phyloP scores from a whole-genome alignment of 2,113 vertebrate species.

The Caretta caretta region DNA sequence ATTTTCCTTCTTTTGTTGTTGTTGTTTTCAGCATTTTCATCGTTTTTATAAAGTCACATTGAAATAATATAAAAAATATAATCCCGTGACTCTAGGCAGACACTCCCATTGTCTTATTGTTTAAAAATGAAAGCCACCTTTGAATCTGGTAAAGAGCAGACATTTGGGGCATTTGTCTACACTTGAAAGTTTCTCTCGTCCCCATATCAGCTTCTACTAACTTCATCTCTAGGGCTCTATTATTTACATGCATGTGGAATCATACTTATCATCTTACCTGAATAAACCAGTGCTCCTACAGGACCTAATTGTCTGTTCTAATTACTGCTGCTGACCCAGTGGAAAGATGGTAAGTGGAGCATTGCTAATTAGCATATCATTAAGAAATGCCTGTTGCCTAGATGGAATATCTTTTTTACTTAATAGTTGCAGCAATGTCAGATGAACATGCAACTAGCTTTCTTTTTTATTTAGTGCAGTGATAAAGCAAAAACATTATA shows the following conservation, averaged over 20 bases:
- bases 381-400: constrained; percentile 1
- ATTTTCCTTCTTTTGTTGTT: background rate
- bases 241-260: background rate
- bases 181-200: background rate
- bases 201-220: background rate
- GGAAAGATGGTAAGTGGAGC: constrained; percentile 59
- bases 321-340: constrained; percentile 51
- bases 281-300: background rate
- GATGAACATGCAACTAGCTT: background rate
- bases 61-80: background rate
- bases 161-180: background rate
- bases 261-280: background rate
- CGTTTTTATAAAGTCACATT: background rate
- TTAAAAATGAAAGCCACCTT: background rate
- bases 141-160: background rate
- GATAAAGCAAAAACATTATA: background rate
- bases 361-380: constrained; percentile 55
- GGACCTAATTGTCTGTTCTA: constrained; percentile 57
- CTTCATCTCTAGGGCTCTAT: background rate
- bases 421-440: background rate
- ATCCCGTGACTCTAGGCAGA: background rate
- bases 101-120: background rate
- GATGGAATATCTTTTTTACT: background rate
- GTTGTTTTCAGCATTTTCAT: background rate
- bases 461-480: background rate